Base-by-base conservation (phyloP, 2,888 invertebrate species). In the Dynastes grantii region DNA sequence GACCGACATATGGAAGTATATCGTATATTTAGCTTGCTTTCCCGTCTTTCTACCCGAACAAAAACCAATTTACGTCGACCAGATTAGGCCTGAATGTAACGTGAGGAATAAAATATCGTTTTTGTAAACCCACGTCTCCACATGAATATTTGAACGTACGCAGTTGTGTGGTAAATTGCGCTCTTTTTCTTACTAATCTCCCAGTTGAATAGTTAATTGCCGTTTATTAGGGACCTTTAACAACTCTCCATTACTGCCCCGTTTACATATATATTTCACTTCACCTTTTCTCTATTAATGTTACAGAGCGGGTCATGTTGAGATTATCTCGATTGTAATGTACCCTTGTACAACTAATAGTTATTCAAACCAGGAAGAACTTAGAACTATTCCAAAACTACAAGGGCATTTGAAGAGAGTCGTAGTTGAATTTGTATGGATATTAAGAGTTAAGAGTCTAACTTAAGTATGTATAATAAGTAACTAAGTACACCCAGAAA, bases 141-240 rank as follows among this genome's bases (percentile, higher is more conserved):
- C 53, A 71, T 71, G 55, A 71, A 71, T 71, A 71, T 71, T 71
- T 71, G 55, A 71, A 71, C 32, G 22, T 53, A 29, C 55, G 16
- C 29, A 32, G 16, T 55, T 37, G 53, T 53, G 55, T 37, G 55
- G 71, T 71, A 71, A 71, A 37, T 71, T 71, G 71, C 37, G n/a
- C 71, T 29, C 71, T 71, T 71, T 55, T 71, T 71, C 71, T 55
- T 37, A 32, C 71, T 71, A 71, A 71, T 71, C 55, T 71, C 55
- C n/a, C n/a, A 55, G 71, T 71, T 81, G 81, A 80, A 81, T 81
- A 79, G 79, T 81, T 81, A 81, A 81, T 80, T 78, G 77, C 78
- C 76, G 79, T 79, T 80, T 81, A 80, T 76, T 81, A 81, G 79
- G 80, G 79, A 67, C 79, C 81, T 76, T 37, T 80, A 81, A 81